Base-by-base conservation (phyloP, 2,797 vertebrate genomes). In the Amblyraja radiata region DNA sequence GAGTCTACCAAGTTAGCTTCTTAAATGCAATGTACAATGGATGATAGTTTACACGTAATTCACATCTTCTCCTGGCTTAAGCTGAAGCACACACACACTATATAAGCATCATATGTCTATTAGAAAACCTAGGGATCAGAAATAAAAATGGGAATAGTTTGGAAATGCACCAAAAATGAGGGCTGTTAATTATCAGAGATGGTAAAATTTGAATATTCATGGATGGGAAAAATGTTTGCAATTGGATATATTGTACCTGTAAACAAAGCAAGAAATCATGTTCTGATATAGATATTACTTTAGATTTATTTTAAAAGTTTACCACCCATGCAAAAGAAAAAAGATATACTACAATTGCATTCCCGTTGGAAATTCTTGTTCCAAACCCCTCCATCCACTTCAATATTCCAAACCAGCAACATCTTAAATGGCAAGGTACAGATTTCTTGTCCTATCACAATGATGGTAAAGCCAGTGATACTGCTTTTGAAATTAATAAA, bases 381-480 rank as follows among this genome's bases (percentile, higher is more conserved):
- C 58, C 28, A 73, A 73, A 25, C 83, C 58, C 11, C 10, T 54
- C 6, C 84, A 88, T 2, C 61, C 28, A 32, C 11, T 16, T 16
- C 16, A 73, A 86, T 63, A 88, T 88, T 88, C n/a, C 84, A 88
- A 46, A 63, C n/a, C 61, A 88, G n/a, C 65, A 88, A 68, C 18
- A 36, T 6, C 7, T 88, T 32, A 88, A 88, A 36, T n/a, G 63
- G 13, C 10, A 4, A 21, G 14, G 39, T 14, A 88, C 6, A 21
- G 84, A 65, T 68, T 83, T 9, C 25, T 83, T 46, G 4, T 81
- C 13, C 79, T 58, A 58, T 58, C 7, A 10, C 9, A 58, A 6
- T 13, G 28, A 23, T 58, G 18, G 79, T 79, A 46, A 46, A 83
- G 23, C 23, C 58, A 11, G 21, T 81, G 18, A 46, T 9, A 0